Percentiles rank a stretch among this genome's conserved stretches.
These are phyloP conservation scores for Drosophila quinaria DNA, from an alignment of 2,888 invertebrate species.

Conservation along the genomic window DNA sequence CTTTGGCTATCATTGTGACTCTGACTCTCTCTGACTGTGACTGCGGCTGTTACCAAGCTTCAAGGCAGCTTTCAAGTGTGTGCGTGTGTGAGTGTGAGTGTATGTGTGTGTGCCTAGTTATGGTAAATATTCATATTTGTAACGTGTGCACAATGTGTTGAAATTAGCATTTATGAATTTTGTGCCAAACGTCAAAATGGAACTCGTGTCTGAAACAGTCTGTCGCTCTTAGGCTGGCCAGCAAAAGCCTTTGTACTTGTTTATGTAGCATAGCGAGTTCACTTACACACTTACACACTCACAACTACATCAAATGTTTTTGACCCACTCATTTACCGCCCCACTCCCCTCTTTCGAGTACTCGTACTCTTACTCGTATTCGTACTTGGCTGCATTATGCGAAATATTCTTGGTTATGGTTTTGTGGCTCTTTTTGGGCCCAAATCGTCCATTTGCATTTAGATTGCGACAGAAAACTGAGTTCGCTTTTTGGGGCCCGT, in stretches of 20 bases:
- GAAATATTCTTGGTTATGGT: constrained; percentile 76
- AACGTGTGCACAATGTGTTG: constrained; percentile 81
- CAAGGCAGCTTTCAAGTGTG: constrained; percentile 18
- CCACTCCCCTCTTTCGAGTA: constrained; percentile 26
- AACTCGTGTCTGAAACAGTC: constrained; percentile 54
- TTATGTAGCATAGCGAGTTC: constrained; percentile 43
- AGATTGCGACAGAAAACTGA: constrained; percentile 65
- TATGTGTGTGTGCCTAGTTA: constrained; percentile 72
- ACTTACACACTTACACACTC: constrained; percentile 29
- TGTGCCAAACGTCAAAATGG: constrained; percentile 78
- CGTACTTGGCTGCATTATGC: constrained; percentile 56
- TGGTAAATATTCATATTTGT: constrained; percentile 82
- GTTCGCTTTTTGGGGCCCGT: constrained; percentile 8
- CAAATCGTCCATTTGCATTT: constrained; percentile 73
- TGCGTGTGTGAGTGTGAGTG: constrained; percentile 45
- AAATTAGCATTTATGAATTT: constrained; percentile 84
- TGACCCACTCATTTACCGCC: constrained; percentile 20
- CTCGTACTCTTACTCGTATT: constrained; percentile 38
- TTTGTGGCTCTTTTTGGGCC: constrained; percentile 65
- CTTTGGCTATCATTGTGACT: constrained; percentile 37
- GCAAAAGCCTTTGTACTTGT: constrained; percentile 46
- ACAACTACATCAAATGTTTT: constrained; percentile 10
- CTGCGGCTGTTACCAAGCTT: constrained; percentile 45
- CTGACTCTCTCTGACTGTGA: constrained; percentile 29
- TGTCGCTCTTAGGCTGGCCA: constrained; percentile 36